Conservation (phyloP, 2,797 vertebrate genomes). For the Gallinago nigripennis region DNA sequence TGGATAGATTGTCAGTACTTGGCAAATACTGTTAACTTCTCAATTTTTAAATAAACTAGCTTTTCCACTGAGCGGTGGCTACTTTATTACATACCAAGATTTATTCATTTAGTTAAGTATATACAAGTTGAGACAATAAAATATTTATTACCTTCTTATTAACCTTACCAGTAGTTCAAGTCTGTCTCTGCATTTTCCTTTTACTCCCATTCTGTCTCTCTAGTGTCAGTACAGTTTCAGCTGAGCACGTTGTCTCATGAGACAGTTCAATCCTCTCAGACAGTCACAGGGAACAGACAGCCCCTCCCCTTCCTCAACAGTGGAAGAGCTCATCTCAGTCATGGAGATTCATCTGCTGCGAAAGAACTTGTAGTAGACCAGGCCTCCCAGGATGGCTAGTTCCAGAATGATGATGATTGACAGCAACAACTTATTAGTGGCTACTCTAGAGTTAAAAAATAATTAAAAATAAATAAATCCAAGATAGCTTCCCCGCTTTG, state of each 20-base stretch:
- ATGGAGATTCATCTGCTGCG: slow-evolving; percentile 62
- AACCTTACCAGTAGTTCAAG: slow-evolving; percentile 61
- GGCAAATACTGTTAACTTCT: slow-evolving; percentile 47
- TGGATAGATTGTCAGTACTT: slow-evolving; percentile 36
- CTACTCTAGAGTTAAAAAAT: slow-evolving; percentile 76
- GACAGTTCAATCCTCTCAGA: neutral
- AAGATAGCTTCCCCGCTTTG: neutral
- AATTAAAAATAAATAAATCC: neutral
- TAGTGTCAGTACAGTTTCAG: slow-evolving; percentile 25
- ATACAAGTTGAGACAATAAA: slow-evolving; percentile 73
- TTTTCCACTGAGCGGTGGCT: slow-evolving; percentile 61
- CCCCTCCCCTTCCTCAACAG: neutral
- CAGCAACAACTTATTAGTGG: slow-evolving; percentile 94
- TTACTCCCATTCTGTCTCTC: slow-evolving; percentile 42
- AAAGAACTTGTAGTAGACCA: slow-evolving; percentile 96
- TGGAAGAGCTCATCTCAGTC: neutral
- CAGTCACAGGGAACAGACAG: neutral
- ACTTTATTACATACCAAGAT: slow-evolving; percentile 56
- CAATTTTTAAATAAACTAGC: slow-evolving; percentile 60
- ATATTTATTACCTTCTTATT: slow-evolving; percentile 75
- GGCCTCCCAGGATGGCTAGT: slow-evolving; percentile 88
- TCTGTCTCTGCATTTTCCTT: slow-evolving; percentile 36
- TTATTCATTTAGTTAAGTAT: slow-evolving; percentile 61
- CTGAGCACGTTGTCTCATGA: neutral
- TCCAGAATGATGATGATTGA: slow-evolving; percentile 92